phyloP scores from a whole-genome alignment of 1,140 invertebrate genomes.

The Drosophila equinoxialis region DNA sequence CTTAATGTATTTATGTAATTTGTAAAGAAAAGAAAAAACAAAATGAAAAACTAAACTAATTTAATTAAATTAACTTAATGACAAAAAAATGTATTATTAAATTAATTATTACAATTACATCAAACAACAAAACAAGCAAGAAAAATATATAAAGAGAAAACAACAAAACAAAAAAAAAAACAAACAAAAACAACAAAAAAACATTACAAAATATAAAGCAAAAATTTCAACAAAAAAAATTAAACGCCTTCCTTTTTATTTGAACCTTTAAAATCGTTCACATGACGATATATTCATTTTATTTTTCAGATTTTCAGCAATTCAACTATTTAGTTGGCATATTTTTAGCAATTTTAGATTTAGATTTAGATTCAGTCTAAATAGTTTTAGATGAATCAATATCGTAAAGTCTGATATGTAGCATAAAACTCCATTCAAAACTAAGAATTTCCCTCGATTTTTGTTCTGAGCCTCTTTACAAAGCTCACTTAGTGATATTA shows the following conservation, averaged over 20 bases:
- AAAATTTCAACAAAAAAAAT: conserved; percentile 35
- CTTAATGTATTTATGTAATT: conserved; percentile 78
- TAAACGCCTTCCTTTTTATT: conserved; percentile 3
- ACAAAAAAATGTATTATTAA: conserved; percentile 76
- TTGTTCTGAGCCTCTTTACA: too few relatives aligned
- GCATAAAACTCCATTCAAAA: too few relatives aligned
- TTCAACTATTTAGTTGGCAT: too few relatives aligned
- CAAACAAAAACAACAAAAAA: conserved; percentile 52
- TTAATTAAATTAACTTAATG: conserved; percentile 77
- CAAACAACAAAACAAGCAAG: conserved; percentile 42
- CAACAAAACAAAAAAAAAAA: conserved; percentile 51
- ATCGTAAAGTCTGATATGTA: too few relatives aligned
- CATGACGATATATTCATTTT: neutral
- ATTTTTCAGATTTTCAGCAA: neutral
- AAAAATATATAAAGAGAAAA: conserved; percentile 55
- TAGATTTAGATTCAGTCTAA: too few relatives aligned
- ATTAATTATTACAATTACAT: conserved; percentile 77
- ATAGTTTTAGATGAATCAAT: too few relatives aligned
- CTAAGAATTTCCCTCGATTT: too few relatives aligned
- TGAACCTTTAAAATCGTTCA: neutral
- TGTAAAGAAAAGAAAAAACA: conserved; percentile 38
- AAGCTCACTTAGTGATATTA: too few relatives aligned
- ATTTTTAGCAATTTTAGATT: too few relatives aligned
- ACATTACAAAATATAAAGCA: conserved; percentile 69
- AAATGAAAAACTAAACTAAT: conserved; percentile 61